Percentiles rank a stretch among this genome's conserved stretches.
Conservation (phyloP, 2,888 invertebrate species). For the Lottia gigantea region DNA sequence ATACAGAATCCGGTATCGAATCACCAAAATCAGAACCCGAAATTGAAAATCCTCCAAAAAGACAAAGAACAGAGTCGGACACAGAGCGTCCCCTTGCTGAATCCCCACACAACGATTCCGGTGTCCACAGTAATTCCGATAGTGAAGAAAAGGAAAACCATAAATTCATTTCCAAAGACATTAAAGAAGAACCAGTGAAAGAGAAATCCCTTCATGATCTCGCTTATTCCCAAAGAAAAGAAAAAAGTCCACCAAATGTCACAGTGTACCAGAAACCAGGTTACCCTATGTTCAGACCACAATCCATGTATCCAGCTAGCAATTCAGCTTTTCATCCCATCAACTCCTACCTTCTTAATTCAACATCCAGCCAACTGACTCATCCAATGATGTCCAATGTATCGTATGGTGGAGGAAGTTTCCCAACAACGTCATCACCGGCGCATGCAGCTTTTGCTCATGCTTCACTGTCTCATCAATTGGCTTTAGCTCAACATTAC, state of each 20-base stretch:
- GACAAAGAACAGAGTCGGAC: slow-evolving; percentile 16
- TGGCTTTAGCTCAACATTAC: slow-evolving; percentile 20
- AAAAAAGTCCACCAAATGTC: slow-evolving; percentile 79
- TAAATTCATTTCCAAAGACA: slow-evolving; percentile 10
- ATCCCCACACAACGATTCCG: slow-evolving; percentile 8
- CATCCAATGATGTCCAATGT: slow-evolving; percentile 15
- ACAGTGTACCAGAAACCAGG: slow-evolving; percentile 88
- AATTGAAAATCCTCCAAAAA: slow-evolving; percentile 13
- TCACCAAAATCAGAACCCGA: slow-evolving; percentile 12
- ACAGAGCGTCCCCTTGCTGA: not conserved
- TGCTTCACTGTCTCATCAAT: slow-evolving; percentile 16
- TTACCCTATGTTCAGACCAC: slow-evolving; percentile 73
- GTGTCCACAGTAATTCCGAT: slow-evolving; percentile 4
- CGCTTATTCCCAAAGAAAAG: slow-evolving; percentile 1
- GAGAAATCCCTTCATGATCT: slow-evolving; percentile 10
- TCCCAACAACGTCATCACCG: slow-evolving; percentile 7
- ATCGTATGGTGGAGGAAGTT: not conserved
- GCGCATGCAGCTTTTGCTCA: slow-evolving; percentile 20
- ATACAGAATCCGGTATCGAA: slow-evolving; percentile 10
- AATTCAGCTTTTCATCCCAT: slow-evolving; percentile 34
- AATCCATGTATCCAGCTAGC: slow-evolving; percentile 24
- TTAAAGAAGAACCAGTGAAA: slow-evolving; percentile 12
- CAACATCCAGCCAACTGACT: slow-evolving; percentile 14
- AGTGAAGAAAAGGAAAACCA: slow-evolving; percentile 5
- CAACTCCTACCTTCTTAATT: slow-evolving; percentile 33